Evolutionary conservation across 2,797 vertebrate species (phyloP), one percentile per base, ranked within the genome.

Genomic region (Takifugu ocellatus): DNA sequence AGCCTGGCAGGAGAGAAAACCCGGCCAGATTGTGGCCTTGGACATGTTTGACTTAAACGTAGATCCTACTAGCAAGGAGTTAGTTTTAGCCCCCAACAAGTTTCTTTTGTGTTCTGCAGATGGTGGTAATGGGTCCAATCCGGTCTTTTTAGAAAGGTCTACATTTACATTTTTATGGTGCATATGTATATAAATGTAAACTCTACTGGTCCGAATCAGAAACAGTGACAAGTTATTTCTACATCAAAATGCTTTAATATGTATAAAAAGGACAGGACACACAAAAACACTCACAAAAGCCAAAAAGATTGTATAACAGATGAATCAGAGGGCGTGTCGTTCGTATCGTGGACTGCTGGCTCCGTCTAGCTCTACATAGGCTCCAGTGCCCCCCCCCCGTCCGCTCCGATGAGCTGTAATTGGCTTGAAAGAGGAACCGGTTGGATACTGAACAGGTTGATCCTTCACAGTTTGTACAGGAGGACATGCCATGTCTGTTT

Each of bases 161-260:
- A 29, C 27, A 7, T 29, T 29, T 33, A 9, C 10, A 33, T 33
- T 21, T 21, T 21, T 9, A 33, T 10, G 10, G 31, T 33, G 31
- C 1, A 2, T 33, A 33, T 33, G 31, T 10, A 2, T 33, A 33
- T 33, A 33, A 10, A 33, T 33, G 31, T 8, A 33, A 10, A 33
- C 36, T 14, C 14, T 14, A 14, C 36, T 14, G 12, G 4, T 14
- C 36, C 1, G 3, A 14, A 12, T 14, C 14, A 39, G 10, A 39
- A 39, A 4, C 36, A 14, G 25, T 6, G 36, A 33, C 4, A 39
- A 2, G 0, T 66, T 61, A 55, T 49, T 61, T 70, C 74, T 59
- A 78, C 85, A 88, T 62, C 70, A 72, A 63, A 77, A 77, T 46
- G 57, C 76, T 88, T 85, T 83, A 86, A 82, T 83, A 72, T 1